phyloP scores from a whole-genome alignment of 2,113 vertebrate species.

The Cavia aperea region DNA sequence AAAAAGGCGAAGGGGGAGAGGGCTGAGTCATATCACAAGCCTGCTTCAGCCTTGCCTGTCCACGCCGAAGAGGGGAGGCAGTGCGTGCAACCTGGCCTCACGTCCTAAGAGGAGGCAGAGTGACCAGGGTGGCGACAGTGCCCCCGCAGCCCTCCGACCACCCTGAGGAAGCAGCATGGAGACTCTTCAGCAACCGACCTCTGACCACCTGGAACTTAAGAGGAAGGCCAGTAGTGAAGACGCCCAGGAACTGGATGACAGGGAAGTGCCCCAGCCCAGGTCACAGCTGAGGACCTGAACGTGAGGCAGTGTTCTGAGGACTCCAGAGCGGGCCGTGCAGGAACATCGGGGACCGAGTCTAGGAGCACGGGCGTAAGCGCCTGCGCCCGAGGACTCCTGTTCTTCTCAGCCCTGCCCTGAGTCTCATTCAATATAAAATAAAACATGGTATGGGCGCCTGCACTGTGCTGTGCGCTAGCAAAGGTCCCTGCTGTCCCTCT shows the following conservation, averaged over 20 bases:
- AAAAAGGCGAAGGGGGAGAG: conserved; percentile 11
- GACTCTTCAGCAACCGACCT: neutral
- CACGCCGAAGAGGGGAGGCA: neutral
- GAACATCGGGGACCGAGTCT: neutral
- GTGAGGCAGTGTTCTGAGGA: neutral
- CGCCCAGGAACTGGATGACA: neutral
- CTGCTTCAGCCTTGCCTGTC: neutral
- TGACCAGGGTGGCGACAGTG: neutral
- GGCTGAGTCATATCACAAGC: conserved; percentile 39
- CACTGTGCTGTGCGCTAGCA: neutral
- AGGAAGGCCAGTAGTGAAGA: neutral
- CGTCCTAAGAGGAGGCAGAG: neutral
- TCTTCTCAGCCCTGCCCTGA: neutral
- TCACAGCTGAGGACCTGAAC: neutral
- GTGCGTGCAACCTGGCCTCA: neutral
- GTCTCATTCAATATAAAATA: neutral
- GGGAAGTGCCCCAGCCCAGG: neutral
- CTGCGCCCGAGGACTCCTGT: neutral
- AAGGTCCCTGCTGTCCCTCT: neutral
- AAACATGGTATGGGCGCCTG: neutral
- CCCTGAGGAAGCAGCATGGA: neutral
- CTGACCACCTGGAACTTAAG: neutral
- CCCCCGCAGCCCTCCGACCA: neutral
- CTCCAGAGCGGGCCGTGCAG: too few relatives aligned
- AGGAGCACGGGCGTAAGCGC: fast-evolving